Conservation (phyloP, 2,888 invertebrate genomes). For the Cheilosia soror region DNA sequence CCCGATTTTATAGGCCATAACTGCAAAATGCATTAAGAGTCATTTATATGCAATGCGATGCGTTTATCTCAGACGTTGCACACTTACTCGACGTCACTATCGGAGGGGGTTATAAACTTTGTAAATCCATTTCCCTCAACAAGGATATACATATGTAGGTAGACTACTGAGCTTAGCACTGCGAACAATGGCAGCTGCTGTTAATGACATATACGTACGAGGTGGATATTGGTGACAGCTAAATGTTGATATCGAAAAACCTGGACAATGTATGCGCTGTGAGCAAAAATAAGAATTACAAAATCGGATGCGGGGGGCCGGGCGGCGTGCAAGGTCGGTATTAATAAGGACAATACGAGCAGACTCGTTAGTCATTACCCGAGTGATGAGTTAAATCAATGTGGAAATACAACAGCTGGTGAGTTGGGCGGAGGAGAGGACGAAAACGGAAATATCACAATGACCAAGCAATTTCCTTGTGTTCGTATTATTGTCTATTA, state of each 20-base stretch:
- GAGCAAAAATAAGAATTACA: constrained; percentile 37
- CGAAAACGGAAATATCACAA: not conserved
- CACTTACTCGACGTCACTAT: not conserved
- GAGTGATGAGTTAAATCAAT: constrained; percentile 25
- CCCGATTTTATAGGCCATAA: constrained; percentile 9
- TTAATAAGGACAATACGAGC: constrained; percentile 15
- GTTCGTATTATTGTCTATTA: constrained; percentile 16
- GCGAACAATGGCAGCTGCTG: constrained; percentile 59
- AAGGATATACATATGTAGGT: constrained; percentile 7
- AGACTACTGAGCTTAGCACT: constrained; percentile 22
- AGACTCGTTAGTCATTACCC: not conserved
- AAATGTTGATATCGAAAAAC: constrained; percentile 18
- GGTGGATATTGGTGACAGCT: constrained; percentile 10
- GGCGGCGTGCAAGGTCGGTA: constrained; percentile 23
- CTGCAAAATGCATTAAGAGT: constrained; percentile 41
- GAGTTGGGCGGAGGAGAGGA: not conserved
- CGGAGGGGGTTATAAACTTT: not conserved
- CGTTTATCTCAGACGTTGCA: constrained; percentile 27
- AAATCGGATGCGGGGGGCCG: constrained; percentile 2
- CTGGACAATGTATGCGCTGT: not conserved
- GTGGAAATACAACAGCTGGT: not conserved
- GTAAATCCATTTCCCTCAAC: constrained; percentile 21
- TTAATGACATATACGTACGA: constrained; percentile 42
- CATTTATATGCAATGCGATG: constrained; percentile 67
- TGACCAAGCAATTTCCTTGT: constrained; percentile 33